Evolutionary conservation across 2,113 vertebrate species (phyloP).

Genomic region (Eretmochelys imbricata): DNA sequence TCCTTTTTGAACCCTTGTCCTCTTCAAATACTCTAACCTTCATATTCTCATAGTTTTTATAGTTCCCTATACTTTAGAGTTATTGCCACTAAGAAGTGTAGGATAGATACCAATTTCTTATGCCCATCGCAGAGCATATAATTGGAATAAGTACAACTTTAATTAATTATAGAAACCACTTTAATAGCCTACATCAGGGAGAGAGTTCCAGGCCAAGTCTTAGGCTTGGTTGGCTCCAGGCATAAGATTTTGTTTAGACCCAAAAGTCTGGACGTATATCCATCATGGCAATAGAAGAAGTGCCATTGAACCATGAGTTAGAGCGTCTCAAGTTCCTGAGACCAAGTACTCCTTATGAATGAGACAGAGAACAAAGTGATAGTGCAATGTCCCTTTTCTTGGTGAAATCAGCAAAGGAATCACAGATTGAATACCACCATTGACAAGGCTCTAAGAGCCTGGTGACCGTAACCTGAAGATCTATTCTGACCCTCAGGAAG

Average conservation of each 20-base stretch:
- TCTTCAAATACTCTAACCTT: slow-evolving; percentile 14
- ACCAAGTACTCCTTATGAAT: not conserved
- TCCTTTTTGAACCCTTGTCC: not conserved
- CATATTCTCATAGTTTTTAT: not conserved
- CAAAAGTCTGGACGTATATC: not conserved
- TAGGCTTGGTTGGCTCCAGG: not conserved
- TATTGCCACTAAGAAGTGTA: slow-evolving; percentile 8
- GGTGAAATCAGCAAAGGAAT: not conserved
- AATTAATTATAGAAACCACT: not conserved
- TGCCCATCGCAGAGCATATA: not conserved
- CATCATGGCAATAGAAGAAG: not conserved
- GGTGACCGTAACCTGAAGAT: not conserved
- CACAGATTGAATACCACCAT: not conserved
- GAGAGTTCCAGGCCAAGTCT: not conserved
- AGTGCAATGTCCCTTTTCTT: not conserved
- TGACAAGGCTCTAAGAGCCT: not conserved
- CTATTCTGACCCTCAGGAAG: not conserved
- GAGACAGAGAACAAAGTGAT: not conserved
- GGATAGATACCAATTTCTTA: not conserved
- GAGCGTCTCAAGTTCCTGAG: not conserved
- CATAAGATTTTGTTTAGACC: not conserved
- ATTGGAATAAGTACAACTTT: not conserved
- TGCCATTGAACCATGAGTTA: not conserved
- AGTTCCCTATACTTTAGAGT: not conserved
- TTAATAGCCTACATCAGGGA: not conserved